These are phyloP conservation scores for Chanos chanos DNA, from an alignment of 2,797 vertebrate species.

Conservation along the genomic window DNA sequence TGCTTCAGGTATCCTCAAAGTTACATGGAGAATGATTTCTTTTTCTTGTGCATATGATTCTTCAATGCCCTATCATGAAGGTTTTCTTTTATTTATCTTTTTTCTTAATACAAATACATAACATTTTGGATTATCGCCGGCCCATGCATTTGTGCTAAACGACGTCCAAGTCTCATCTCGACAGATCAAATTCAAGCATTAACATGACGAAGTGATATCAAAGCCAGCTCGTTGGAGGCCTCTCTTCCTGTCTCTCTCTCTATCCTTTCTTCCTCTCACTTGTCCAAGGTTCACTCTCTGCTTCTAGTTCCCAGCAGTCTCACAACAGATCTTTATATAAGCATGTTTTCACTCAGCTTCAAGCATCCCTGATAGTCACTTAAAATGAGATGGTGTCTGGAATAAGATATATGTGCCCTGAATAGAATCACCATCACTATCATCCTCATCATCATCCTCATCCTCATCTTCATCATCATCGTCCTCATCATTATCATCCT, in stretches of 20 bases:
- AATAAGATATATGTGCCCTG: constrained; percentile 35
- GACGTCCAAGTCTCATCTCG: constrained; percentile 21
- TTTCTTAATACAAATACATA: constrained; percentile 7
- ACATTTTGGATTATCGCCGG: constrained; percentile 29
- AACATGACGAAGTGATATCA: constrained; percentile 10
- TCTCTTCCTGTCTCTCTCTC: not conserved
- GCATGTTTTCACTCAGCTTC: not conserved
- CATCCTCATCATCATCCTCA: constrained; percentile 10
- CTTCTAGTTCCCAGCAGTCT: not conserved
- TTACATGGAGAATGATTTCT: constrained; percentile 20
- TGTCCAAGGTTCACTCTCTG: too few relatives aligned
- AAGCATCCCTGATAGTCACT: constrained; percentile 9
- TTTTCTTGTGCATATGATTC: constrained; percentile 21
- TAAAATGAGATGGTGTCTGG: constrained; percentile 25
- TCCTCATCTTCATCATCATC: constrained; percentile 28
- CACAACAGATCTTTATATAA: not conserved
- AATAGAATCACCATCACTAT: constrained; percentile 12
- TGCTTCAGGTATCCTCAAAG: constrained; percentile 36
- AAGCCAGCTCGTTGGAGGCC: constrained; percentile 1
- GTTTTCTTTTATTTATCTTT: not conserved
- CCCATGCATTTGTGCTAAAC: constrained; percentile 52
- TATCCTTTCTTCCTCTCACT: too few relatives aligned
- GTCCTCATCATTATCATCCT: constrained; percentile 36
- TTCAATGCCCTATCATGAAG: not conserved
- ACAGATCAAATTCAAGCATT: not conserved